These are phyloP conservation scores for Pelvicachromis taeniatus DNA, from an alignment of 2,113 vertebrate species.

Conservation along the genomic window DNA sequence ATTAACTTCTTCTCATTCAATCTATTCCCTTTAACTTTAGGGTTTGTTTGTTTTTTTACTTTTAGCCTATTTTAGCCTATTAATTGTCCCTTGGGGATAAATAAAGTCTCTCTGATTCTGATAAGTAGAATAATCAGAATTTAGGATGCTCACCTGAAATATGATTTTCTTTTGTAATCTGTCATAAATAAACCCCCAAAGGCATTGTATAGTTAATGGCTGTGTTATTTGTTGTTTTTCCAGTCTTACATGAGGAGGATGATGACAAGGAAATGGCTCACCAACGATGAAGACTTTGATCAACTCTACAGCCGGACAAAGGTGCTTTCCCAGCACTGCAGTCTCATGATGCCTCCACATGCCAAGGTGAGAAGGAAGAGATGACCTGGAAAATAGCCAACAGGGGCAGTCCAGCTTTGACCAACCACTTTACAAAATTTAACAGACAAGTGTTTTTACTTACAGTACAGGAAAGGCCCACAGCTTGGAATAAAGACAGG, in stretches of 20 bases:
- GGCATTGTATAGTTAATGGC: not conserved
- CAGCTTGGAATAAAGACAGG: not conserved
- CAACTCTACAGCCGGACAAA: slow-evolving; percentile 22
- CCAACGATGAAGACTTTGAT: slow-evolving; percentile 59
- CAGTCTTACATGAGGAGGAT: slow-evolving; percentile 65
- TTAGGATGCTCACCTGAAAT: fast-evolving
- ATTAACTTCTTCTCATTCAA: not conserved
- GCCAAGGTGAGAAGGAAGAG: slow-evolving; percentile 45
- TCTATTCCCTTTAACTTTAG: not conserved
- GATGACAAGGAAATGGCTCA: slow-evolving; percentile 75
- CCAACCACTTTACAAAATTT: not conserved
- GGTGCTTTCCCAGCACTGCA: slow-evolving; percentile 41
- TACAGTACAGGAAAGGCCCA: not conserved
- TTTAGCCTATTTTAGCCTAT: fast-evolving
- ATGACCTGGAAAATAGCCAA: not conserved
- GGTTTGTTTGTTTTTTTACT: not conserved
- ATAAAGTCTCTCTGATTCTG: too few species aligned
- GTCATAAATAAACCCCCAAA: fast-evolving
- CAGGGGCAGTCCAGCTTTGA: not conserved
- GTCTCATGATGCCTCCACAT: slow-evolving; percentile 43
- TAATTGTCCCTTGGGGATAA: too few species aligned
- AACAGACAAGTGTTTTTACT: not conserved
- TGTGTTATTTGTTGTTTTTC: not conserved
- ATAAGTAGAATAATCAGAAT: not conserved
- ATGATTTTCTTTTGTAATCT: not conserved